Evolutionary conservation across 2,888 invertebrate species (phyloP).

Genomic region (Philereme transversata): DNA sequence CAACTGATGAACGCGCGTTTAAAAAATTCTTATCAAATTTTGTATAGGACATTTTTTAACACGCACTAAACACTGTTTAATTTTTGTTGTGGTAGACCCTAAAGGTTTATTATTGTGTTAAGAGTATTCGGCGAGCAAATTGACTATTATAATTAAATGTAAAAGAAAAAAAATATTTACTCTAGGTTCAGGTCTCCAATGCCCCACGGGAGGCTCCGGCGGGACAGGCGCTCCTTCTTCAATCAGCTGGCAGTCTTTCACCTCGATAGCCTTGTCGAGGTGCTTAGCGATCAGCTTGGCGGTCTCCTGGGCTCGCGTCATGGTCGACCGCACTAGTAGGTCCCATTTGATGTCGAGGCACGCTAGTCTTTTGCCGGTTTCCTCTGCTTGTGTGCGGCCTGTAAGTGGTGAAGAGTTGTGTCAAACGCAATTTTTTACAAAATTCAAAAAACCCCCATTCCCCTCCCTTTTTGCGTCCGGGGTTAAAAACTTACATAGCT

Average conservation of each 20-base stretch:
- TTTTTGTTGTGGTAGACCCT: no score
- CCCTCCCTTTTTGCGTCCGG: no score
- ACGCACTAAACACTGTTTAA: no score
- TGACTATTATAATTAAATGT: no score
- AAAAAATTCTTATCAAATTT: no score
- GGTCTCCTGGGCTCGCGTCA: constrained; percentile 97
- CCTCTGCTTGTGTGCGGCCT: constrained; percentile 93
- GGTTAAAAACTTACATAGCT: no score
- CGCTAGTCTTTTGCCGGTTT: constrained; percentile 92
- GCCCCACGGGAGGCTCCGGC: constrained; percentile 95
- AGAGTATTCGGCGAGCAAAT: no score
- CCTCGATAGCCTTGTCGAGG: constrained; percentile 83
- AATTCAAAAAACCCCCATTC: no score
- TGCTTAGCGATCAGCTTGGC: constrained; percentile 90
- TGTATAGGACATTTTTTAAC: no score
- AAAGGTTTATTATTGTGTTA: no score
- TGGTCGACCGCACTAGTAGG: constrained; percentile 92
- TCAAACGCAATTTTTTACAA: no score
- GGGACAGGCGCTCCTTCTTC: constrained; percentile 97
- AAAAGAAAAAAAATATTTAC: constrained; percentile 51
- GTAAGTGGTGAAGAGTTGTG: constrained; percentile 38
- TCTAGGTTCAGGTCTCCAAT: constrained; percentile 92
- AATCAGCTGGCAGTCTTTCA: constrained; percentile 88
- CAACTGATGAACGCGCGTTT: no score
- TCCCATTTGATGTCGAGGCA: constrained; percentile 92